phyloP scores from a whole-genome alignment of 2,888 invertebrate species.

The Papilio gigon region DNA sequence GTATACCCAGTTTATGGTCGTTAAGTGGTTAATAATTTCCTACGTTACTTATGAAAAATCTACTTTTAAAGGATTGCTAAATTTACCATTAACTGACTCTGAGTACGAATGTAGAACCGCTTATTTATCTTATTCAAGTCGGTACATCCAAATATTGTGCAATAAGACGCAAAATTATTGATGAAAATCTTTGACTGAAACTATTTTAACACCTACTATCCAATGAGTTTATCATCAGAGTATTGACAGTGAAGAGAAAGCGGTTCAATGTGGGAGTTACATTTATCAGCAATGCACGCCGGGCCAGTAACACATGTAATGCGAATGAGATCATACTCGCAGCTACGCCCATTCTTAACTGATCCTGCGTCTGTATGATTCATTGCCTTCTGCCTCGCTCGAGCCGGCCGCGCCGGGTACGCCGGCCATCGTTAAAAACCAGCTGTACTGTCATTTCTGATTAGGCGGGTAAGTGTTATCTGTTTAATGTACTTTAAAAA shows the following conservation, averaged over 20 bases:
- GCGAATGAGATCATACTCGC: constrained; percentile 42
- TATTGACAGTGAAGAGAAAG: constrained; percentile 14
- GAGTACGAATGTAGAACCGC: neutral
- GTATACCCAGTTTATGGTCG: neutral
- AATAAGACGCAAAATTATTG: neutral
- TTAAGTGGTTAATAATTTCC: neutral
- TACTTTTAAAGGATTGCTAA: neutral
- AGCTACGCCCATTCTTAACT: constrained; percentile 50
- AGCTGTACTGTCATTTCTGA: constrained; percentile 36
- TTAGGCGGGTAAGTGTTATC: constrained; percentile 32
- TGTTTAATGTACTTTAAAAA: constrained; percentile 38
- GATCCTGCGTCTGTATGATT: constrained; percentile 48
- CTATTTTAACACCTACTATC: neutral
- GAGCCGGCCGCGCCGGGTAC: constrained; percentile 2
- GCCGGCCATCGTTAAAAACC: constrained; percentile 34
- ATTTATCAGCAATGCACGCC: neutral
- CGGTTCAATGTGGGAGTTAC: neutral
- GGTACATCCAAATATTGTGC: neutral
- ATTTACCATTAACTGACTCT: no score
- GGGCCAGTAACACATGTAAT: constrained; percentile 25
- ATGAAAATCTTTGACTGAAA: neutral
- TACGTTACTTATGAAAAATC: neutral
- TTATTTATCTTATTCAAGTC: neutral
- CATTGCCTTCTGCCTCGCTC: constrained; percentile 42
- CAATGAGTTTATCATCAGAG: neutral